Conservation (phyloP, 2,797 vertebrate species). For the Megaceryle alcyon region DNA sequence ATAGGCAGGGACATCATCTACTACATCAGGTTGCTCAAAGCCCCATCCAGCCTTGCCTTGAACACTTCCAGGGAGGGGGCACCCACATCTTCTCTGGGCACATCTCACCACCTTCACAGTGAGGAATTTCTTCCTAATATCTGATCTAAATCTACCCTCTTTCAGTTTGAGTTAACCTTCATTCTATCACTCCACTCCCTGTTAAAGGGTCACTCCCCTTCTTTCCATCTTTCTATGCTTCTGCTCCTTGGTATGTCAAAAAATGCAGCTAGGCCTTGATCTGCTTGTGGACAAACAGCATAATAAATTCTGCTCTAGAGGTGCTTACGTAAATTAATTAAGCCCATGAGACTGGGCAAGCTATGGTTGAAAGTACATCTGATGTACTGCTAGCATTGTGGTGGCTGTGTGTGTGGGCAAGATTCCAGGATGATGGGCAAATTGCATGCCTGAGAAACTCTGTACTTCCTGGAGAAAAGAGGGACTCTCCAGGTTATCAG, state of each 20-base stretch:
- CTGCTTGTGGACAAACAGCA: background rate
- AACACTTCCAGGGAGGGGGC: background rate
- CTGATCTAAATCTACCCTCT: background rate
- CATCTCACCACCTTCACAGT: background rate
- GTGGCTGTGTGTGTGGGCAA: background rate
- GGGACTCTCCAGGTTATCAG: background rate
- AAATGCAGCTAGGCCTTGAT: background rate
- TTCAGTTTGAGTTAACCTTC: background rate
- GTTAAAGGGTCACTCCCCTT: background rate
- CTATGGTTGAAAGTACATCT: background rate
- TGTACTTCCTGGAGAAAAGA: background rate
- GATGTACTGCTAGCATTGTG: background rate
- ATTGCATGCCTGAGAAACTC: background rate
- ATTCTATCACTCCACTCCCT: background rate
- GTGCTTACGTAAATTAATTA: background rate
- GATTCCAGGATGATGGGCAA: background rate
- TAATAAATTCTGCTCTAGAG: background rate
- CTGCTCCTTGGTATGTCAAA: background rate
- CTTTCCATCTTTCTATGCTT: background rate
- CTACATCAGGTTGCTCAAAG: background rate
- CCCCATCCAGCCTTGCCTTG: background rate
- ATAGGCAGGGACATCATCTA: background rate
- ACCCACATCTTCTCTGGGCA: background rate
- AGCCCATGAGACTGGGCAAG: background rate
- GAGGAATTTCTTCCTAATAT: background rate